Conservation (phyloP, 1,140 invertebrate species). For the Cardiocondyla obscurior region DNA sequence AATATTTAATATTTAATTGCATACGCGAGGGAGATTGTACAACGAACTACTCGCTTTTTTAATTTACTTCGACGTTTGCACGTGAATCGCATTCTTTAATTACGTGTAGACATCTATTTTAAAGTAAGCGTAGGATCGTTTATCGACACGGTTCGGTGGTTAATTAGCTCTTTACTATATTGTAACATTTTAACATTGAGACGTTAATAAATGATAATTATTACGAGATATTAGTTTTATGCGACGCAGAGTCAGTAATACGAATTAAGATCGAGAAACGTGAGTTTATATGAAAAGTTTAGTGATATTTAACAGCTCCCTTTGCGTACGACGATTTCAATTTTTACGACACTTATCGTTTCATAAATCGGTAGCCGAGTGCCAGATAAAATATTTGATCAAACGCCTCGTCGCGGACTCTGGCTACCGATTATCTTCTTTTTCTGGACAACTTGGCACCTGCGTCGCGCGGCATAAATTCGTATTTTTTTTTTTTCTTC, state of each 20-base stretch:
- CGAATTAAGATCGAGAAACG: background rate
- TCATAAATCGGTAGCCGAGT: background rate
- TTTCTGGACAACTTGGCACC: background rate
- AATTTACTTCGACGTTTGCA: background rate
- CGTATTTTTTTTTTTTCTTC: background rate
- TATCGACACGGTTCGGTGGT: background rate
- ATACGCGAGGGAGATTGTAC: background rate
- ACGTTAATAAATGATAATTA: background rate
- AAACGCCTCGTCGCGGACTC: background rate
- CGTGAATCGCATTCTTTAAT: background rate
- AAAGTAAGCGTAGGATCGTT: background rate
- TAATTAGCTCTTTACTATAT: background rate
- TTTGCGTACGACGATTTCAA: background rate
- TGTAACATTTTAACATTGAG: background rate
- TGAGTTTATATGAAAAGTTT: background rate
- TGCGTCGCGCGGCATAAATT: constrained; percentile 1
- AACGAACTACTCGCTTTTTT: background rate
- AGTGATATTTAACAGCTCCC: background rate
- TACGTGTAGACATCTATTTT: background rate
- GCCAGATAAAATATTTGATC: background rate
- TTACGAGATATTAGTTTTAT: background rate
- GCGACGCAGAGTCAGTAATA: background rate
- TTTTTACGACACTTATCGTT: background rate
- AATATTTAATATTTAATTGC: constrained; percentile 31
- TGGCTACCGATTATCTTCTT: background rate